Evolutionary conservation across 2,888 invertebrate genomes (phyloP).

Genomic region (Craniophora ligustri): DNA sequence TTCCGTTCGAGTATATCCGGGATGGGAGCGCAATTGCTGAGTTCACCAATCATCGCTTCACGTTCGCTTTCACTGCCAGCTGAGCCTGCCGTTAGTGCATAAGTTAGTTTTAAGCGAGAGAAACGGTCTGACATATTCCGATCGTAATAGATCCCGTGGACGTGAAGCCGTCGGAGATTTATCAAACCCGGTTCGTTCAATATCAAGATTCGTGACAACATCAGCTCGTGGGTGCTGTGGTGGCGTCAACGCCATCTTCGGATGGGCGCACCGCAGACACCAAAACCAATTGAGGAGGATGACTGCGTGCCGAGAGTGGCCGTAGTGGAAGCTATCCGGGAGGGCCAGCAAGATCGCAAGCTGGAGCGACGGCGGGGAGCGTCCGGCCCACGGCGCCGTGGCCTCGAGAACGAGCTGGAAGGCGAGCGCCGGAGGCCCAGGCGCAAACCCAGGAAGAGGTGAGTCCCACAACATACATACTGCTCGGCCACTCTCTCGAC

Average conservation of each 20-base stretch:
- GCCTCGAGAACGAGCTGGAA: slow-evolving; percentile 77
- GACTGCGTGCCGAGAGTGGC: slow-evolving; percentile 78
- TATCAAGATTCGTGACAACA: slow-evolving; percentile 85
- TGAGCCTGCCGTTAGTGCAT: slow-evolving; percentile 72
- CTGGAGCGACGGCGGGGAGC: slow-evolving; percentile 74
- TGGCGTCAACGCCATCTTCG: slow-evolving; percentile 86
- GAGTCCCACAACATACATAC: slow-evolving; percentile 42
- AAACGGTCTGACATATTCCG: slow-evolving; percentile 21
- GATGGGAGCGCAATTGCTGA: slow-evolving; percentile 60
- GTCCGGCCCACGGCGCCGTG: slow-evolving; percentile 75
- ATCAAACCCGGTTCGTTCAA: slow-evolving; percentile 58
- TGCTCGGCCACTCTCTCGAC: neutral
- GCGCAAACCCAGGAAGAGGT: slow-evolving; percentile 75
- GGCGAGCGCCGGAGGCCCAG: slow-evolving; percentile 78
- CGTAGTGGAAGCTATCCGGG: slow-evolving; percentile 71
- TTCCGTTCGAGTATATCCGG: slow-evolving; percentile 46
- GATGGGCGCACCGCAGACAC: slow-evolving; percentile 87
- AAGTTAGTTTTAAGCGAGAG: slow-evolving; percentile 64
- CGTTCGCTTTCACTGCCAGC: slow-evolving; percentile 74
- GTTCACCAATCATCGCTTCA: slow-evolving; percentile 72
- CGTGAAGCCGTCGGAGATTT: slow-evolving; percentile 58
- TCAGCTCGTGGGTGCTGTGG: slow-evolving; percentile 87
- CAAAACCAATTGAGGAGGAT: slow-evolving; percentile 80
- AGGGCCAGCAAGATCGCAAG: slow-evolving; percentile 72
- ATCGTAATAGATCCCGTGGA: slow-evolving; percentile 52